Evolutionary conservation across 2,888 invertebrate genomes (phyloP).

Genomic region (Diploptera punctata): DNA sequence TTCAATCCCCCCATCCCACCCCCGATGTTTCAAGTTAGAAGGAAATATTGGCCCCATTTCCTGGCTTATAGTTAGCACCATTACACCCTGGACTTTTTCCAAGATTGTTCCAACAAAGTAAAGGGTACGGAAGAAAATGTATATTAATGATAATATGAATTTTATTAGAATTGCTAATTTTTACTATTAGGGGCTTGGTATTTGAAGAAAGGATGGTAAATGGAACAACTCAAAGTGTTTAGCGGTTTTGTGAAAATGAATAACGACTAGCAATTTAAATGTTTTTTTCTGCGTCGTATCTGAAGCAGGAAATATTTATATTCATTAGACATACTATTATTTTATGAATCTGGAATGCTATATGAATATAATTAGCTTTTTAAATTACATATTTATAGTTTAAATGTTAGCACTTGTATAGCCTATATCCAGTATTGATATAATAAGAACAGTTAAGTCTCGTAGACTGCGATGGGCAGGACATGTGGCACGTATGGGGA

Average conservation of each 20-base stretch:
- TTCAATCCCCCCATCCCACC: background rate
- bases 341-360: no score
- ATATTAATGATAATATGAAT: conserved; percentile 18
- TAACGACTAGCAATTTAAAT: background rate
- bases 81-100: background rate
- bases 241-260: background rate
- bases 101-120: background rate
- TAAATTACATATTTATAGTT: no score
- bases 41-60: conserved; percentile 26
- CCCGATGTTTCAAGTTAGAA: background rate
- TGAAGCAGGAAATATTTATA: no score
- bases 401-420: no score
- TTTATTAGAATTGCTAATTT: conserved; percentile 24
- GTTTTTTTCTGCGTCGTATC: no score
- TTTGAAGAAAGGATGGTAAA: background rate
- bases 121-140: background rate
- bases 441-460: no score
- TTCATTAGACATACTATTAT: no score
- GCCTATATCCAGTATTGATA: no score
- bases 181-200: background rate
- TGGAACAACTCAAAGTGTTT: background rate
- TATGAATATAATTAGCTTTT: no score
- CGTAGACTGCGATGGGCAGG: no score
- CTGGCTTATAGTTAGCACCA: conserved; percentile 8
- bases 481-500: no score